Evolutionary conservation across 30 jellyfish, hydroid and myxozoan genomes (phyloP).

Genomic region (Mastigias papua): DNA sequence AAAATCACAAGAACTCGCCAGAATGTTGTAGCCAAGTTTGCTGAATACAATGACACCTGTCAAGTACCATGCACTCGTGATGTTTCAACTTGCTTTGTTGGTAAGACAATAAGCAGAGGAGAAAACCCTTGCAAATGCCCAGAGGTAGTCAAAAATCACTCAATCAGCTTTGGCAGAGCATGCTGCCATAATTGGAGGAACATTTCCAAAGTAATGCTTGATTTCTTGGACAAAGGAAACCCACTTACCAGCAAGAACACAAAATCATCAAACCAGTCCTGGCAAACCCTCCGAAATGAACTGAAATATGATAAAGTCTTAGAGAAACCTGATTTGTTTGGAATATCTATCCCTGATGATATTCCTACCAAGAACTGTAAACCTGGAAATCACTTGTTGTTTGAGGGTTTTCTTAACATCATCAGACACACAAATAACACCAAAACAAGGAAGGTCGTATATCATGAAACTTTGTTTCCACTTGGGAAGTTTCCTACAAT

Average conservation of each 20-base stretch:
- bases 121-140: neutral
- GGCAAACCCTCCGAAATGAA: neutral
- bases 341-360: neutral
- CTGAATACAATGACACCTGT: neutral
- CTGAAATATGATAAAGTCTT: neutral
- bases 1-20: conserved; percentile 42
- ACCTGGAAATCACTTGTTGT: neutral
- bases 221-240: neutral
- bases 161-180: neutral
- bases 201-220: neutral
- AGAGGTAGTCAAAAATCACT: neutral
- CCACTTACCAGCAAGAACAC: neutral
- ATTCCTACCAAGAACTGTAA: neutral
- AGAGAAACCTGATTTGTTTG: neutral
- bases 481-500: neutral
- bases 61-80: neutral
- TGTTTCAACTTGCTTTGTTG: neutral
- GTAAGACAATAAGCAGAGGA: neutral
- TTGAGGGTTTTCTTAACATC: neutral
- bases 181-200: neutral
- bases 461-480: neutral
- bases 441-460: neutral
- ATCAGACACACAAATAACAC: neutral
- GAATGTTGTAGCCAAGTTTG: neutral
- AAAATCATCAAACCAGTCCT: neutral